Evolutionary conservation across 1,140 invertebrate genomes (phyloP), one percentile per base, ranked within the genome.

Genomic region (Mycetomoellerius zeteki): DNA sequence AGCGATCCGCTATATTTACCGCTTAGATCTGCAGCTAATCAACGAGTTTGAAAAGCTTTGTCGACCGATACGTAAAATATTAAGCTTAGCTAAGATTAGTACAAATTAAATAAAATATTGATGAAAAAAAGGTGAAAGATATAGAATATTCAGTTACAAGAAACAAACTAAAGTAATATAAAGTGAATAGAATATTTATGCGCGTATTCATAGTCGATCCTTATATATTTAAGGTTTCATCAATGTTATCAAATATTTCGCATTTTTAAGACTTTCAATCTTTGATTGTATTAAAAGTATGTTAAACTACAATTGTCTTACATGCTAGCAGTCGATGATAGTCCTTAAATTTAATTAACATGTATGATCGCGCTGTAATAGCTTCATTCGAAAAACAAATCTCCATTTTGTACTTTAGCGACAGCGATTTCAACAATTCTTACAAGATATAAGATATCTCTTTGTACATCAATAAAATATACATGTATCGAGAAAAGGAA

Each of bases 271-370:
- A 30, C 30, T 47, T 43, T 54, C 2, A 2, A 67, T 64, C 27
- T 67, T n/a, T 10, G 30, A 47, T 75, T 50, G 56, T 85, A 81
- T 81, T 71, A 81, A 81, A 81, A 71, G 24, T 81, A n/a, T 71
- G 27, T 54, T 71, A 81, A 81, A 71, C 37, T 71, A 43, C 50
- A 69, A 65, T 77, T 47, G 12, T 30, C 30, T 81, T 71, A 71
- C 19, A n/a, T 21, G 0, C 33, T 71, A 81, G 10, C 14, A 58
- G 33, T 58, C 14, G 37, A 27, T 27, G 67, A 27, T n/a, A 81
- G 8, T 67, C 43, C 54, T 81, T 30, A 16, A 71, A 54, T 71
- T 14, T 16, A 71, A n/a, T 16, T 43, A 43, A 43, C 37, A 10
- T 60, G 5, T 33, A 19, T 21, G 4, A 67, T 81, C n/a, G 16